phyloP scores from a whole-genome alignment of 1,140 invertebrate genomes.

The Lasioglossum baleicum region DNA sequence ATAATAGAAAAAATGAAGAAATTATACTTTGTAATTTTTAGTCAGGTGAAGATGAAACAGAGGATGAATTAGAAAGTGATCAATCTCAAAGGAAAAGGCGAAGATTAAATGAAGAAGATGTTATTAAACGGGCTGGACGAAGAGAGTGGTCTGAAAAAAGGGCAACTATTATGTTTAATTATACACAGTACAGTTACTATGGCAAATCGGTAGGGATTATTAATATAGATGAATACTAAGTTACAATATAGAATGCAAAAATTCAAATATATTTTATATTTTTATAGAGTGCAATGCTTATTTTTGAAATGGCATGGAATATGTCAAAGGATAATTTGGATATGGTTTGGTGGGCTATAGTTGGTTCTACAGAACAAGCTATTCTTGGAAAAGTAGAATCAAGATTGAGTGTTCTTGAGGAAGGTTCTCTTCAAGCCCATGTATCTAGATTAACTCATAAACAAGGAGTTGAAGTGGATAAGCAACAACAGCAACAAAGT shows the following conservation, averaged over 20 bases:
- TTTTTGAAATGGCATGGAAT: constrained; percentile 94
- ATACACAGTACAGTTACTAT: constrained; percentile 94
- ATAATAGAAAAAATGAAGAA: not conserved
- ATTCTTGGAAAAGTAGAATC: constrained; percentile 87
- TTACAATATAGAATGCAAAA: no score
- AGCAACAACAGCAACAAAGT: constrained; percentile 79
- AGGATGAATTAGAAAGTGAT: constrained; percentile 71
- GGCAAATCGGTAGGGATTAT: constrained; percentile 93
- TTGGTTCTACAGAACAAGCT: constrained; percentile 90
- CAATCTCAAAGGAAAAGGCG: constrained; percentile 82
- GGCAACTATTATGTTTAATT: constrained; percentile 92
- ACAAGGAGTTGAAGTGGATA: constrained; percentile 77
- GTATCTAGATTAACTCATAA: constrained; percentile 85
- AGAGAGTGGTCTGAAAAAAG: constrained; percentile 92
- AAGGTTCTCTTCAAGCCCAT: constrained; percentile 88
- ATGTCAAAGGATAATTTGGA: constrained; percentile 92
- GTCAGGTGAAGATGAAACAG: constrained; percentile 76
- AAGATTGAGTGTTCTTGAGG: constrained; percentile 86
- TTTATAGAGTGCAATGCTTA: constrained; percentile 84
- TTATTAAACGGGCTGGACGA: constrained; percentile 85
- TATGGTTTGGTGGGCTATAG: constrained; percentile 91
- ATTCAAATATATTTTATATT: not conserved
- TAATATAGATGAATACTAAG: no score
- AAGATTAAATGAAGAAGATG: constrained; percentile 86
- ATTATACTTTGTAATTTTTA: constrained; percentile 47